A percentile compares a stretch with the other conserved stretches of the same genome.
Evolutionary conservation across 2,797 vertebrate genomes (phyloP).

Genomic region (Argentina silus): DNA sequence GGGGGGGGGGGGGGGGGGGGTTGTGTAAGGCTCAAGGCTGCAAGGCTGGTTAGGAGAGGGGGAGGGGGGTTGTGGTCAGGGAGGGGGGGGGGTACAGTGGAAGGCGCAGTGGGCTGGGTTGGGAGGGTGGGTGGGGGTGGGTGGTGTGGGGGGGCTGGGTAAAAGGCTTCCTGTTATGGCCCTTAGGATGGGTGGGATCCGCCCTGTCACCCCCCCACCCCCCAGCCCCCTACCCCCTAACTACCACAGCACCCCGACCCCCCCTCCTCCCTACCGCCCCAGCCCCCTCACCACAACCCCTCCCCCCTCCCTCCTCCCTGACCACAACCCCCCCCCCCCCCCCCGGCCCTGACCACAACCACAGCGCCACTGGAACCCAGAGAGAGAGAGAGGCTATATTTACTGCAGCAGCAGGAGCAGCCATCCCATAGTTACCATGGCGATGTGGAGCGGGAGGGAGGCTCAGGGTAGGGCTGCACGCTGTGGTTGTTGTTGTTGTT

Average conservation of each 20-base stretch:
- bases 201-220: slow-evolving; percentile 10
- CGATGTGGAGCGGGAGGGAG: not conserved
- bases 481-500: slow-evolving; percentile 5
- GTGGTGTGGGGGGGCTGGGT: slow-evolving; percentile 2
- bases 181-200: slow-evolving; percentile 5
- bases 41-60: too few species aligned
- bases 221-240: slow-evolving; percentile 5
- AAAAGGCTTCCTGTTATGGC: slow-evolving; percentile 6
- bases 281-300: slow-evolving; percentile 27
- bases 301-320: slow-evolving; percentile 6
- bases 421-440: slow-evolving; percentile 29
- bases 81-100: too few species aligned
- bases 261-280: slow-evolving; percentile 8
- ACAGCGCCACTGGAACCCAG: slow-evolving; percentile 53
- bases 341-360: slow-evolving; percentile 33
- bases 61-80: too few species aligned
- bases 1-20: too few species aligned
- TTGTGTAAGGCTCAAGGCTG: too few species aligned
- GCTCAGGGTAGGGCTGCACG: not conserved
- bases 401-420: slow-evolving; percentile 40
- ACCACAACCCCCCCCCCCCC: slow-evolving; percentile 2
- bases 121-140: not conserved
- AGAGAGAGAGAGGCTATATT: slow-evolving; percentile 54
- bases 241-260: not conserved
- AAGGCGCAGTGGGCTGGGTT: too few species aligned